phyloP scores from a whole-genome alignment of 1,140 invertebrate genomes.

The Copidosoma floridanum region DNA sequence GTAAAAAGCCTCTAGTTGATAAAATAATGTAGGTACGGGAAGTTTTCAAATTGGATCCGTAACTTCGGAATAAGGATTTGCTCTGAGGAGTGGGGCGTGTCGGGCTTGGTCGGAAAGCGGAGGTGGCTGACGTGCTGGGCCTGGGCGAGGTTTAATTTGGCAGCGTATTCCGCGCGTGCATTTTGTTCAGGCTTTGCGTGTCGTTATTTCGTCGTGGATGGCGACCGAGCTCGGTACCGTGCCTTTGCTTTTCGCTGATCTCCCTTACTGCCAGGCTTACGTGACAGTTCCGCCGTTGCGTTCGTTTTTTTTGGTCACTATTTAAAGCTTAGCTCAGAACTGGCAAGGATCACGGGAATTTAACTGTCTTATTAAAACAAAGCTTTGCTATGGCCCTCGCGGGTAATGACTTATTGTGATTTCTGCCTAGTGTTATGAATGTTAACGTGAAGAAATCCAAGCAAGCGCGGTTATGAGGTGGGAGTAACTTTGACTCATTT shows the following conservation, averaged over 20 bases:
- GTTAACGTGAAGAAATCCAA: slow-evolving; percentile 67
- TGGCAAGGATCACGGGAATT: slow-evolving; percentile 73
- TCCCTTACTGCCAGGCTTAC: slow-evolving; percentile 33
- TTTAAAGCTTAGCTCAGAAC: slow-evolving; percentile 72
- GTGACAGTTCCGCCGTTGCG: slow-evolving; percentile 24
- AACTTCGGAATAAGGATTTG: slow-evolving; percentile 71
- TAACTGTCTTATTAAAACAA: slow-evolving; percentile 80
- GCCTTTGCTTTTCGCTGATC: slow-evolving; percentile 45
- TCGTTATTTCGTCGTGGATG: too few relatives aligned
- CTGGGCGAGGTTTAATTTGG: slow-evolving; percentile 77
- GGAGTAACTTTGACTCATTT: slow-evolving; percentile 77
- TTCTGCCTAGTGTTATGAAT: slow-evolving; percentile 79
- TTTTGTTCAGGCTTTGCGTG: slow-evolving; percentile 45
- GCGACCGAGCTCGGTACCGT: too few relatives aligned
- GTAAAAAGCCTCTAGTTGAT: slow-evolving; percentile 86
- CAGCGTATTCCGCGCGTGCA: too few relatives aligned
- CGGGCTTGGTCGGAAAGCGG: slow-evolving; percentile 61
- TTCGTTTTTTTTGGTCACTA: slow-evolving; percentile 53
- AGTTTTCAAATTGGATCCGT: slow-evolving; percentile 80
- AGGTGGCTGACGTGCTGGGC: slow-evolving; percentile 65
- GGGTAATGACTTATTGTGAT: too few relatives aligned
- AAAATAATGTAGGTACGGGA: slow-evolving; percentile 87
- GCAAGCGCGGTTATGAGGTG: slow-evolving; percentile 74
- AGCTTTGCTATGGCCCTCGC: too few relatives aligned
- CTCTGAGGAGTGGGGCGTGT: slow-evolving; percentile 25